Conservation (phyloP, 2,888 invertebrate genomes). For the Lysandra bellargus region DNA sequence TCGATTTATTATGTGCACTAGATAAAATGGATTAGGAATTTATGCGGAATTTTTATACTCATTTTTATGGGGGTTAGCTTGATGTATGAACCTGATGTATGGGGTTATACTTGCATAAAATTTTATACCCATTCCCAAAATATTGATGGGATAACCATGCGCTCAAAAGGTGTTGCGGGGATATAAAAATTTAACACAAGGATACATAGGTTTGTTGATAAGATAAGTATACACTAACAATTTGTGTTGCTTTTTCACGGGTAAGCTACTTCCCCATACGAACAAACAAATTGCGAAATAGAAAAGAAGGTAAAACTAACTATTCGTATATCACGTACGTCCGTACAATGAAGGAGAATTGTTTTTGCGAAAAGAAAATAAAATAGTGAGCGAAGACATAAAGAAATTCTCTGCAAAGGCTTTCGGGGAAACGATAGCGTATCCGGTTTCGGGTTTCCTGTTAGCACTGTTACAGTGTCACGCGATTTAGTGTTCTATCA, state of each 20-base stretch:
- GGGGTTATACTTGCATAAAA: not conserved
- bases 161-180: not conserved
- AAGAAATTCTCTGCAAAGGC: conserved; percentile 47
- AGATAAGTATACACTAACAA: not conserved
- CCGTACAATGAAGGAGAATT: conserved; percentile 28
- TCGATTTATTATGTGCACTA: conserved; percentile 43
- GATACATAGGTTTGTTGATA: not conserved
- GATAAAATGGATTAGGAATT: conserved; percentile 26
- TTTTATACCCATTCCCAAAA: not conserved
- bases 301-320: conserved; percentile 17
- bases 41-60: not conserved
- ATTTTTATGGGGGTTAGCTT: conserved; percentile 14
- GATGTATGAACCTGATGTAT: conserved; percentile 7
- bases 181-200: not conserved
- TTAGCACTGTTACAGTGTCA: conserved; percentile 51
- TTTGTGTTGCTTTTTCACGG: not conserved
- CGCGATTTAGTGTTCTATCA: conserved; percentile 47
- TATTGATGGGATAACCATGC: not conserved
- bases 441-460: conserved; percentile 59
- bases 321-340: conserved; percentile 27
- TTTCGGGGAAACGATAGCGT: conserved; percentile 52
- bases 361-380: conserved; percentile 29
- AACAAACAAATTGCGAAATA: conserved; percentile 12
- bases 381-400: conserved; percentile 44
- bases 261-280: not conserved